Evolutionary conservation across 1,140 invertebrate genomes (phyloP).

Genomic region (Hyphantria cunea): DNA sequence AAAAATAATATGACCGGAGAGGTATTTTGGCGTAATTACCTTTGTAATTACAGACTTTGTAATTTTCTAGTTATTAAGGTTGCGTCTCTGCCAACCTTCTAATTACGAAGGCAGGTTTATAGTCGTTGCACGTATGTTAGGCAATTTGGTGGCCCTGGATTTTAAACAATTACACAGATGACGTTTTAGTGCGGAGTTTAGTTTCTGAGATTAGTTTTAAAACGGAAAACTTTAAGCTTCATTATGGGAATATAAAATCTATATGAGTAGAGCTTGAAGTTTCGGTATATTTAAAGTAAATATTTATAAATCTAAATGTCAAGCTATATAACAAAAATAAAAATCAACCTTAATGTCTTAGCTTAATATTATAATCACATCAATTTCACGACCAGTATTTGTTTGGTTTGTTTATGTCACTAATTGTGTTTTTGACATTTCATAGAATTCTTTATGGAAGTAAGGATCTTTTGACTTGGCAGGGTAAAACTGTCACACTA

Average conservation of each 20-base stretch:
- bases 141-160: background rate
- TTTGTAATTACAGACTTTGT: conserved; percentile 9
- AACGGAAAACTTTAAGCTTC: background rate
- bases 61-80: conserved; percentile 13
- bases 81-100: background rate
- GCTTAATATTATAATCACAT: no score
- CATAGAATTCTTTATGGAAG: no score
- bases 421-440: no score
- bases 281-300: no score
- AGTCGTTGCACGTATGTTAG: conserved; percentile 5
- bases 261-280: no score
- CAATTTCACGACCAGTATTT: no score
- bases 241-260: no score
- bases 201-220: background rate
- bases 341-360: no score
- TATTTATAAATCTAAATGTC: background rate
- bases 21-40: background rate
- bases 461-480: no score
- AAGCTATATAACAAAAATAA: no score
- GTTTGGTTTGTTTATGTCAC: no score
- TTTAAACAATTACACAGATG: conserved; percentile 6
- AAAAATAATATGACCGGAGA: conserved; percentile 5
- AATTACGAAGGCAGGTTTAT: conserved; percentile 7
- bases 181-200: background rate
- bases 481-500: no score